Evolutionary conservation across 2,113 vertebrate genomes (phyloP).

Genomic region (Spermophilus dauricus): DNA sequence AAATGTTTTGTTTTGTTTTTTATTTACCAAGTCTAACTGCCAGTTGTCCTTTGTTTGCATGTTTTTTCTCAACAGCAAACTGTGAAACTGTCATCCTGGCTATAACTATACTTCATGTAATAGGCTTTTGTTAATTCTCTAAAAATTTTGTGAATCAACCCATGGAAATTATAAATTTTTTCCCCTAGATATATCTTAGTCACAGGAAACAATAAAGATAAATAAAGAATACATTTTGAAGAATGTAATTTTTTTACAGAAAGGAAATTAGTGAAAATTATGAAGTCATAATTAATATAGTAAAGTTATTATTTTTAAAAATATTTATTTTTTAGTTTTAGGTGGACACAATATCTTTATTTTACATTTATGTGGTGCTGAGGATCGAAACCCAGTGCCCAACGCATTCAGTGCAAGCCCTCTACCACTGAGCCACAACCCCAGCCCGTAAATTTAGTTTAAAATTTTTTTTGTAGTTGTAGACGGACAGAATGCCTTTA

Average conservation of each 20-base stretch:
- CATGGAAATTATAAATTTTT: background rate
- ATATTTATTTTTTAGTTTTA: too few species aligned
- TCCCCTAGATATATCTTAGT: constrained; percentile 1
- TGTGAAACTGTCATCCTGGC: background rate
- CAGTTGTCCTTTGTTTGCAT: constrained; percentile 26
- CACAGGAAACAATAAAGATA: background rate
- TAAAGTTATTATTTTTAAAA: background rate
- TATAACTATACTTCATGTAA: constrained; percentile 5
- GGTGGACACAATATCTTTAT: too few species aligned
- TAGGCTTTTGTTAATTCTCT: constrained; percentile 19
- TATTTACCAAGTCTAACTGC: background rate
- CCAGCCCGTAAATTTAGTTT: too few species aligned
- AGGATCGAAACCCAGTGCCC: too few species aligned
- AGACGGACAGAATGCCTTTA: too few species aligned
- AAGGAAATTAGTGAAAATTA: constrained; percentile 5
- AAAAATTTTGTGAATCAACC: background rate
- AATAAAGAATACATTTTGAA: constrained; percentile 30
- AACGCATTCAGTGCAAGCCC: too few species aligned
- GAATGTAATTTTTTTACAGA: background rate
- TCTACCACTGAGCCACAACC: too few species aligned
- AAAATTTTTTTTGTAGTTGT: too few species aligned
- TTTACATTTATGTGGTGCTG: too few species aligned
- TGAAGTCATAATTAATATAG: background rate
- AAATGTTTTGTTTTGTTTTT: background rate
- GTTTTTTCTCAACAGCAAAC: constrained; percentile 28